Conservation (phyloP, 2,113 vertebrate genomes). For the Salvator merianae region DNA sequence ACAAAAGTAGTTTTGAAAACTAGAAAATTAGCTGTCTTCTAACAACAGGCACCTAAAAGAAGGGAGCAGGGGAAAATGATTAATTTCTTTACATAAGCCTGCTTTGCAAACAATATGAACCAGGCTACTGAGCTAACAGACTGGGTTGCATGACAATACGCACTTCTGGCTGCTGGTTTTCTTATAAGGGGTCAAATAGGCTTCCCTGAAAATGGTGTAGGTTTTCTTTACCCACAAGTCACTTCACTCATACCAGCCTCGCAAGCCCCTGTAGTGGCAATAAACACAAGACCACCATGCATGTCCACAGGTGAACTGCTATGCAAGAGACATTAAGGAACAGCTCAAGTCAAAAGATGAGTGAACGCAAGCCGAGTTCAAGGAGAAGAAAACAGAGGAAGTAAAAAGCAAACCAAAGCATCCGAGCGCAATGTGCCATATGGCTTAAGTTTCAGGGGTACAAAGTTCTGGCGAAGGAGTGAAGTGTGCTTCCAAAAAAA, state of each 20-base stretch:
- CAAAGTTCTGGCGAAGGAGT: neutral
- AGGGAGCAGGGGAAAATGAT: neutral
- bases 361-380: neutral
- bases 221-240: constrained; percentile 14
- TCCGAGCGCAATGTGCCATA: constrained; percentile 13
- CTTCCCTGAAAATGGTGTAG: constrained; percentile 30
- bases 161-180: constrained; percentile 40
- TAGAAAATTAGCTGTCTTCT: constrained; percentile 24
- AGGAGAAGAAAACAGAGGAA: neutral
- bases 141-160: constrained; percentile 18
- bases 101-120: neutral
- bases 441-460: constrained; percentile 24
- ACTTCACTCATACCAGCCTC: constrained; percentile 5
- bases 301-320: neutral
- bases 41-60: constrained; percentile 24
- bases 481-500: neutral
- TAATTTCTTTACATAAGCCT: constrained; percentile 10
- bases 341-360: neutral
- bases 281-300: constrained; percentile 5
- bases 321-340: neutral
- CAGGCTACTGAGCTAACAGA: constrained; percentile 5
- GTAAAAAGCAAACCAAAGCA: neutral
- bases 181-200: constrained; percentile 1
- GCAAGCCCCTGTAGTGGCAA: neutral
- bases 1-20: constrained; percentile 27